Evolutionary conservation across 1,140 invertebrate genomes (phyloP), one percentile per base, ranked within the genome.

Genomic region (Monochamus saltuarius): DNA sequence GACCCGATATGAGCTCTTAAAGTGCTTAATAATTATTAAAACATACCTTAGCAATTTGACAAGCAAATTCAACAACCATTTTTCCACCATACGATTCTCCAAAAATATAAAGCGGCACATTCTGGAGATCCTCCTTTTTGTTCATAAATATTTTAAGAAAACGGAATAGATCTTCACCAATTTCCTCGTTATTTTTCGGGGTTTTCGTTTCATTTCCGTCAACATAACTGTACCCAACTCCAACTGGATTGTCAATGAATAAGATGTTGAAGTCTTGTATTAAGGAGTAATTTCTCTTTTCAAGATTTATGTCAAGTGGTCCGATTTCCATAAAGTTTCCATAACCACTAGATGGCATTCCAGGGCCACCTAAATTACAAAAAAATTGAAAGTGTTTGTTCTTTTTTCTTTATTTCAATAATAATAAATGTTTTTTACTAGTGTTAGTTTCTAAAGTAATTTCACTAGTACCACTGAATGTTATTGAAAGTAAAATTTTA

Each of bases 71-170:
- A 4, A 84, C 75, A 1, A 85, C 82, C 80, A 89, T 83, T 73
- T 88, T 87, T 1, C 86, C 86, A 46, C 87, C 87, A 72, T 88
- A 87, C 0, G 84, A 86, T 75, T 89, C 84, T 4, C 82, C 84
- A 67, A 87, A 84, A 56, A 89, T 84, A 67, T 85, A 89, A 40
- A 88, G 77, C 2, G 87, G 84, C 16, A 82, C 70, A 39, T 75
- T 72, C 72, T 78, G 70, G 67, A 84, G 85, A 40, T 83, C 80
- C 19, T 76, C 72, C 34, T 81, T 64, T 34, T 77, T 69, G 4
- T 73, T 68, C 38, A 86, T 79, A 70, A 88, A 85, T 1, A 75
- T 73, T 49, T 77, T 77, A 3, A 87, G 64, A 19, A 83, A 72
- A 10, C 75, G 69, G 6, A 85, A 68, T 45, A 89, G 76, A 74